Base-by-base conservation (phyloP, 2,113 vertebrate genomes). In the Opisthocomus hoazin region DNA sequence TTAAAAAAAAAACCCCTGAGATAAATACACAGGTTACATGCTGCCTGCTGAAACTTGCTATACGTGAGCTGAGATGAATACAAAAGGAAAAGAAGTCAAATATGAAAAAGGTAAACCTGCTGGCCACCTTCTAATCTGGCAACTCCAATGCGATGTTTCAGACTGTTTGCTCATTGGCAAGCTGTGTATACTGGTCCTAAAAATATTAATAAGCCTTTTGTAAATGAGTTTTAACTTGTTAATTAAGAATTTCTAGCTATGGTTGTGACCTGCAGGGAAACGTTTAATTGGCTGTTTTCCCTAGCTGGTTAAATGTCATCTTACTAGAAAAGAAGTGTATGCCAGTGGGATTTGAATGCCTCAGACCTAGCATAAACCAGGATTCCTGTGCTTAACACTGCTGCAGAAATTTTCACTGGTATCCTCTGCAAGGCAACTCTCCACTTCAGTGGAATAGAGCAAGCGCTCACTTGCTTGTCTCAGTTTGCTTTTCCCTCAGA, bases 201-300 rank as follows among this genome's bases (percentile, higher is more conserved):
- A 95, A 86, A 79, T 79, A 41, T 84, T 91, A 93, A 89, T 92
- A 81, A 95, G 65, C 41, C 15, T 92, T 79, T 94, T 82, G 14
- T 92, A 84, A 96, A 82, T 84, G 39, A 89, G 41, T 87, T 93
- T 93, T 85, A 87, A 89, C 18, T 89, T 92, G 63, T 96, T 97
- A 97, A 96, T 96, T 96, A 95, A 96, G 64, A 89, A 92, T 93
- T 96, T 89, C 84, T 87, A 65, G 53, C 57, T 87, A 24, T 79
- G 65, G 39, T 82, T 91, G 53, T 91, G 84, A 96, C 96, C 95
- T 94, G 73, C 73, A 73, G 80, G 89, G 57, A 94, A 85, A 84
- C 89, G 58, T 93, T 89, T 89, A 94, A 96, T 94, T 92, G 86
- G 32, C 53, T 92, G 27, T 93, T 96, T 92, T 96, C 90, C 80